A percentile compares a stretch with the other conserved stretches of the same genome.
Conservation (phyloP, 1,140 invertebrate genomes). For the Drosophila sp. region DNA sequence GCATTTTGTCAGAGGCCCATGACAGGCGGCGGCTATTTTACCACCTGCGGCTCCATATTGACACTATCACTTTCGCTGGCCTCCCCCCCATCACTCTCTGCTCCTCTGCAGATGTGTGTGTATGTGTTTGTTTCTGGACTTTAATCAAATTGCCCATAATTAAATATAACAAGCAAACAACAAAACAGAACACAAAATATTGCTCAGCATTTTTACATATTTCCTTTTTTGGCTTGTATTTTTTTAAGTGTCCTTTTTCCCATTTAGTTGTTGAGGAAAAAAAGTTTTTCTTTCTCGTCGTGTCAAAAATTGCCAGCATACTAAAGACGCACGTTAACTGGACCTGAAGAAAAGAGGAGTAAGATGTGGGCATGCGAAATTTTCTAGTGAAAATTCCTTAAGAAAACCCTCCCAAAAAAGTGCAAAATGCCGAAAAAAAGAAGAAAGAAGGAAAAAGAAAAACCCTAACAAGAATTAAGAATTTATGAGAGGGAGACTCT, state of each 20-base stretch:
- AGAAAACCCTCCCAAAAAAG: neutral
- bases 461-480: constrained; percentile 16
- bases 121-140: constrained; percentile 51
- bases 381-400: constrained; percentile 18
- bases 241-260: constrained; percentile 12
- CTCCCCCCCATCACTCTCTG: neutral
- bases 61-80: constrained; percentile 46
- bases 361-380: constrained; percentile 43
- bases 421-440: neutral
- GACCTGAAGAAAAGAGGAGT: neutral
- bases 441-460: neutral
- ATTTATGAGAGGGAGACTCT: constrained; percentile 19
- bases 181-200: constrained; percentile 21
- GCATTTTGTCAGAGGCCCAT: constrained; percentile 73
- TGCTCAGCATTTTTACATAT: neutral
- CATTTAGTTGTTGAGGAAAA: constrained; percentile 13
- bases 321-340: constrained; percentile 57
- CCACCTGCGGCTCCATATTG: constrained; percentile 76
- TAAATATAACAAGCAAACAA: constrained; percentile 65
- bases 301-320: constrained; percentile 49
- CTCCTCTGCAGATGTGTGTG: neutral
- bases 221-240: neutral
- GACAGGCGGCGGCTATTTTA: constrained; percentile 60
- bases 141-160: constrained; percentile 68
- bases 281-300: constrained; percentile 32